Evolutionary conservation across 2,113 vertebrate genomes (phyloP), one percentile per base, ranked within the genome.

Genomic region (Epinephelus lanceolatus): DNA sequence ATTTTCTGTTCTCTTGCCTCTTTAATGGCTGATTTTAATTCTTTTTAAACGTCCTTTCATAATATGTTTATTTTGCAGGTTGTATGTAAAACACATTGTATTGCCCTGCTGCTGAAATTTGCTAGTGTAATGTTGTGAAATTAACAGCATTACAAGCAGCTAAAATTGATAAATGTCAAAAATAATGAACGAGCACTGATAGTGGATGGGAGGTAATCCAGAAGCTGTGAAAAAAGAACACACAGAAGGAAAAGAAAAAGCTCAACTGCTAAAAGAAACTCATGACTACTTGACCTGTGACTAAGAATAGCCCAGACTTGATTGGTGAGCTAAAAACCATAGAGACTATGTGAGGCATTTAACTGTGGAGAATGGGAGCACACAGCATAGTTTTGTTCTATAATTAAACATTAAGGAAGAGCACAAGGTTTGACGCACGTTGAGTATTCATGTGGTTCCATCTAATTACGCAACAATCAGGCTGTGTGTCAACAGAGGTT

Each of bases 281-380:
- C 1, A 1, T 80, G 70, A 76, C 55, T 8, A 40, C 27, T 42
- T 74, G 59, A 81, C 65, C 57, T 76, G 56, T 42, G n/a, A 51
- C 61, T 81, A 87, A 78, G 23, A 87, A 86, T 82, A 89, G 59
- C 60, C 40, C 33, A 76, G 47, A 83, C 70, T 45, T 81, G 47
- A 75, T 55, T 53, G 23, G 45, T 60, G 49, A 80, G 51, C 23
- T 65, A 21, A 76, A n/a, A 42, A 1, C 71, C 5, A 0, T 11
- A 11, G 17, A 17, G 2, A 1, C 12, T 59, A 5, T 55, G 30
- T 30, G 49, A 79, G 21, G 7, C 45, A 23, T 71, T 73, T 74
- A 73, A 71, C 40, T 7, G 23, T 60, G 76, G 40, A 78, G 55
- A 89, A 85, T 83, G 53, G 23, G 53, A 76, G 49, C 56, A 78